Conservation (phyloP, 1,140 invertebrate species). For the Anadara kagoshimensis region DNA sequence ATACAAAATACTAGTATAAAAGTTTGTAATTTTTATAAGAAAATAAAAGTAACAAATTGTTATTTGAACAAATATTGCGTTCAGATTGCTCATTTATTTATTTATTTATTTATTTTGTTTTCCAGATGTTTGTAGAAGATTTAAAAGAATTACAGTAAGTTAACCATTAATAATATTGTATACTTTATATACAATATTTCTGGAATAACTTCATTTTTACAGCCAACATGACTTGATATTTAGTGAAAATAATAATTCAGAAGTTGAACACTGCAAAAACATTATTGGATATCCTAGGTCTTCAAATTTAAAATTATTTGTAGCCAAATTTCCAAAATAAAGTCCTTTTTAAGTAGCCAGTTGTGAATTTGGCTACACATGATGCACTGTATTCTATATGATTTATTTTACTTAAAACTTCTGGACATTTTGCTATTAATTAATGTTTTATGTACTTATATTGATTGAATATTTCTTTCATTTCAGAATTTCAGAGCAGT, state of each 20-base stretch:
- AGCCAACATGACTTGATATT: neutral
- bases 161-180: neutral
- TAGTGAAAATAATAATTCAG: neutral
- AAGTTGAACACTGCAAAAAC: neutral
- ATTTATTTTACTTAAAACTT: too few species aligned
- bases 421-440: too few species aligned
- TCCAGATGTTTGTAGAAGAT: conserved; percentile 68
- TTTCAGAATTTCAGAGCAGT: conserved; percentile 66
- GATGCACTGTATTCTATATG: too few species aligned
- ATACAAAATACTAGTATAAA: too few species aligned
- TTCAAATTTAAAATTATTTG: too few species aligned
- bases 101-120: conserved; percentile 24
- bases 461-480: conserved; percentile 25
- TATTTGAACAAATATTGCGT: too few species aligned
- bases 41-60: too few species aligned
- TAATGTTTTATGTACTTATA: neutral
- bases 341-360: too few species aligned
- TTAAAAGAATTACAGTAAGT: conserved; percentile 66
- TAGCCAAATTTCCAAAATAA: too few species aligned
- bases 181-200: neutral
- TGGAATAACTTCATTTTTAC: neutral
- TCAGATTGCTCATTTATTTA: neutral
- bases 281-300: neutral
- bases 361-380: too few species aligned
- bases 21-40: too few species aligned